A percentile compares a stretch with the other conserved stretches of the same genome.
These are phyloP conservation scores for Strongylocentrotus purpuratus DNA, from an alignment of 35 echinoderm and acorn worm species.

Conservation along the genomic window DNA sequence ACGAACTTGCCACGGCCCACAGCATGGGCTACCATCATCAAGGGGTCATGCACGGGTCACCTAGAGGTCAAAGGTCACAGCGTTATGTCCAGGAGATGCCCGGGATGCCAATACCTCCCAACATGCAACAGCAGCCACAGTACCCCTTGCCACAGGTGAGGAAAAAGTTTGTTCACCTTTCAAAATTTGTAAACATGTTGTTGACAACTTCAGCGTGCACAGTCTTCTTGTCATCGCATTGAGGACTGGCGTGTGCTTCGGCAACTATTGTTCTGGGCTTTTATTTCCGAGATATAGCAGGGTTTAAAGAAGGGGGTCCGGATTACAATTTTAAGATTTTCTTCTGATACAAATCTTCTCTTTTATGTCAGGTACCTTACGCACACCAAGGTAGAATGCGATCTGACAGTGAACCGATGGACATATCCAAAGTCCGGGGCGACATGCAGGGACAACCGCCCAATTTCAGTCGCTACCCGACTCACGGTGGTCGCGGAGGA, in stretches of 20 bases:
- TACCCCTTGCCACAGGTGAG: constrained; percentile 31
- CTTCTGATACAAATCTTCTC: not conserved
- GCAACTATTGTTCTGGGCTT: no score
- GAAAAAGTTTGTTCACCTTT: no score
- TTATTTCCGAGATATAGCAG: no score
- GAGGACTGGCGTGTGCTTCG: no score
- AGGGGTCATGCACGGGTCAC: constrained; percentile 41
- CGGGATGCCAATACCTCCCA: constrained; percentile 26
- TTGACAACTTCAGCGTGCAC: no score
- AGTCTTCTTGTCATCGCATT: no score
- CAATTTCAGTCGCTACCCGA: constrained; percentile 29
- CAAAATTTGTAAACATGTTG: no score
- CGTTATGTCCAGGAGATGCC: constrained; percentile 22
- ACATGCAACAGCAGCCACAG: not conserved
- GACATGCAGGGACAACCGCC: constrained; percentile 32
- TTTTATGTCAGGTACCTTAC: constrained; percentile 52
- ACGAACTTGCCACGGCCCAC: constrained; percentile 47
- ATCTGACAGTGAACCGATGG: constrained; percentile 67
- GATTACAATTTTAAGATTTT: no score
- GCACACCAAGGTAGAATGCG: constrained; percentile 54
- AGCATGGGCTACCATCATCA: constrained; percentile 44
- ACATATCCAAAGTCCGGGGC: constrained; percentile 35
- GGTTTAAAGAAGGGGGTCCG: no score
- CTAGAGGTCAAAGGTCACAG: constrained; percentile 40
- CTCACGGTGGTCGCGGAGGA: not conserved